phyloP scores from a whole-genome alignment of 2,888 invertebrate species.

The Caenorhabditis uteleia region DNA sequence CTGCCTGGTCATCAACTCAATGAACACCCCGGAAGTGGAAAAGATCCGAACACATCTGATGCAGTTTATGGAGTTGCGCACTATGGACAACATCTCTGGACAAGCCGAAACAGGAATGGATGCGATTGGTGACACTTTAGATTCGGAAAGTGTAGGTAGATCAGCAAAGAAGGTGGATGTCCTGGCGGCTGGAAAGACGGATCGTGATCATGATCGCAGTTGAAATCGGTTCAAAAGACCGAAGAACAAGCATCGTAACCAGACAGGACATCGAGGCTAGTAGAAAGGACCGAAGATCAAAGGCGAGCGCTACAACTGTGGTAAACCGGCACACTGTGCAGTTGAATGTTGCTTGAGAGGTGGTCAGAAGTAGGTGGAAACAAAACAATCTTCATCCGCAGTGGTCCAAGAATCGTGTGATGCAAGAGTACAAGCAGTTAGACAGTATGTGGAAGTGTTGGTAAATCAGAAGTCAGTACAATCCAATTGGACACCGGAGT shows the following conservation, averaged over 20 bases:
- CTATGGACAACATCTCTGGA: too few species aligned
- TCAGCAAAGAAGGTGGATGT: too few species aligned
- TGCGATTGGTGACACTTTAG: background rate
- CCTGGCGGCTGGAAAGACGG: too few species aligned
- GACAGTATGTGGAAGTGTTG: too few species aligned
- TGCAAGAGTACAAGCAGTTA: background rate
- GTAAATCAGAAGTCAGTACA: too few species aligned
- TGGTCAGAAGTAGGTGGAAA: background rate
- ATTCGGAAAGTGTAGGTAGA: background rate
- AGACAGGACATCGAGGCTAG: too few species aligned
- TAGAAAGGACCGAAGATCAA: too few species aligned
- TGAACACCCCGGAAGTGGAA: background rate
- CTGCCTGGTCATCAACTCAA: background rate
- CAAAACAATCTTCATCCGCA: background rate
- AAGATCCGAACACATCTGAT: background rate
- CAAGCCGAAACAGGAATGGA: slow-evolving; percentile 1
- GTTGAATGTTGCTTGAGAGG: background rate
- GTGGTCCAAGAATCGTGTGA: background rate
- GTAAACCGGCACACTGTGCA: too few species aligned
- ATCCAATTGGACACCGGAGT: slow-evolving; percentile 1
- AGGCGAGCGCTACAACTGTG: background rate
- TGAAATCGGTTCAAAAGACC: too few species aligned
- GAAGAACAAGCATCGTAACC: too few species aligned
- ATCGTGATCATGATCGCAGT: too few species aligned
- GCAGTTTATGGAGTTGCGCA: background rate